Evolutionary conservation across 1,140 invertebrate genomes (phyloP).

Genomic region (Drosophila lini): DNA sequence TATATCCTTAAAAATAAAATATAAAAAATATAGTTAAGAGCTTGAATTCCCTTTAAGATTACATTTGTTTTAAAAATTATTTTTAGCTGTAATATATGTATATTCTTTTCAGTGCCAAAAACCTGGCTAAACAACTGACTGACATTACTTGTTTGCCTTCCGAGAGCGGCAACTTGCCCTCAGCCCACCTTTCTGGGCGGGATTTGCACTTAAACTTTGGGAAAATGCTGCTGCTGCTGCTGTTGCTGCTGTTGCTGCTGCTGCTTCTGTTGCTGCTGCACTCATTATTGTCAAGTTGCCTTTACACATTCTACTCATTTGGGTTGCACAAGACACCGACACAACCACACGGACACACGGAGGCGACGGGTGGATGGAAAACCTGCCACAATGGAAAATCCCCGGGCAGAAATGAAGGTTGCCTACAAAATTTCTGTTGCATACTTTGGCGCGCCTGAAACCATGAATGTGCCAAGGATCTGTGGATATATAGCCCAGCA

Average conservation of each 20-base stretch:
- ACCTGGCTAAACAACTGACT: constrained; percentile 33
- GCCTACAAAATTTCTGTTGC: constrained; percentile 4
- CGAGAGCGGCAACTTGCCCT: constrained; percentile 31
- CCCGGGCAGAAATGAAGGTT: constrained; percentile 5
- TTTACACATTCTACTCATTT: constrained; percentile 65
- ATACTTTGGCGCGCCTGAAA: constrained; percentile 16
- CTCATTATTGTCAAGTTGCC: constrained; percentile 68
- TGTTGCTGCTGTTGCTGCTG: constrained; percentile 32
- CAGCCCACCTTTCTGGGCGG: constrained; percentile 21
- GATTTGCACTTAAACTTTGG: constrained; percentile 46
- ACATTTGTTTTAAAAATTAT: no score
- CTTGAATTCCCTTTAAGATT: no score
- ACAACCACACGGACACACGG: neutral
- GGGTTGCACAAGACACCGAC: constrained; percentile 41
- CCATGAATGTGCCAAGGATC: constrained; percentile 14
- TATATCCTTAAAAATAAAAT: no score
- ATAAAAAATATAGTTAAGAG: no score
- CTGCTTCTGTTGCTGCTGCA: constrained; percentile 34
- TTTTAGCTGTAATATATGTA: no score
- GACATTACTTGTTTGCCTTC: constrained; percentile 52
- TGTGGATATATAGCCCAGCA: constrained; percentile 21
- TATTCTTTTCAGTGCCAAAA: constrained; percentile 20
- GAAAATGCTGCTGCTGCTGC: constrained; percentile 33
- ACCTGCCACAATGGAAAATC: constrained; percentile 29
- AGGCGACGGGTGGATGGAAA: neutral